Evolutionary conservation across 2,113 vertebrate genomes (phyloP), one percentile per base, ranked within the genome.

Genomic region (Phoxinus phoxinus): DNA sequence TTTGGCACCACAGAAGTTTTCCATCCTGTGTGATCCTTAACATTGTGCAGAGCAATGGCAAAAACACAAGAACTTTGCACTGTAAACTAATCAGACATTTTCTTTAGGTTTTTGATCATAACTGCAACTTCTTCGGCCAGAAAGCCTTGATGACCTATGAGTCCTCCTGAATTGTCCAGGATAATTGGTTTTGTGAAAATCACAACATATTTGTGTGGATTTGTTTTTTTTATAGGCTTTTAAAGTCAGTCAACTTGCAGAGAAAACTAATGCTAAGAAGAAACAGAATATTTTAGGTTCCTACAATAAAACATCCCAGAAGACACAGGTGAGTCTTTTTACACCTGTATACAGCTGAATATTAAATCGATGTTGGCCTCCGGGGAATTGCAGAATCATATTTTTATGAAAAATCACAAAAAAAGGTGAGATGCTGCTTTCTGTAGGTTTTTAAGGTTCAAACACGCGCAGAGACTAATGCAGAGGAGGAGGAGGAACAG

Each of bases 101-200:
- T 81, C 44, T 69, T 13, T 51, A 67, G 5, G 58, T 30, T 21
- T 48, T 35, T 37, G 9, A 37, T n/a, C 76, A 53, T 27, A 69
- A 83, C 72, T 74, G 81, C 27, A 71, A 23, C 32, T 63, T 78
- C n/a, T 63, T 79, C 17, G 21, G 23, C 59, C 80, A 86, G 59
- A 27, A 81, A 76, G 65, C 13, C 6, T 59, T 35, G 17, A 81
- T 37, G 37, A 58, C 58, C 30, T 48, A 25, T 63, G 69, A 74
- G 35, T 9, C 2, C 41, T 41, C 23, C 12, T 75, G 19, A 73
- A 59, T 63, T 23, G 7, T 84, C 2, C 23, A 27, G 27, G 41
- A 19, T 77, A 30, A 77, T 3, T 77, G 48, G 0, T 32, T 77
- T 56, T 32, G 13, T 23, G 17, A 77, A 77, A 77, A 63, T n/a